A percentile compares a stretch with the other conserved stretches of the same genome.
Evolutionary conservation across 2,888 invertebrate genomes (phyloP).

Genomic region (Acanthoscelides obtectus): DNA sequence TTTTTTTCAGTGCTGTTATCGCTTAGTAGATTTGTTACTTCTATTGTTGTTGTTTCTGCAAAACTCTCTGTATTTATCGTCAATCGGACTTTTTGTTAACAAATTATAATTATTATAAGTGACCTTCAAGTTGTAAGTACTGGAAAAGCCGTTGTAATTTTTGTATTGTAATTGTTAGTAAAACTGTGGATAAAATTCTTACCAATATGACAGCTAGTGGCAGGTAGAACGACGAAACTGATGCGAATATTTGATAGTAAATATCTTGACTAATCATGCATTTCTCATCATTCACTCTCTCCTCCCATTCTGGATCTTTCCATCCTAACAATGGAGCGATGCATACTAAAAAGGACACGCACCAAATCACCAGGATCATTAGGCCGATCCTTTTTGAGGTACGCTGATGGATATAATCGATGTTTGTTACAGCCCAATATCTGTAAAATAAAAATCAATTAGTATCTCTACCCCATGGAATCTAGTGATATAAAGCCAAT

Average conservation of each 20-base stretch:
- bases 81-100: too few relatives aligned
- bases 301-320: conserved; percentile 64
- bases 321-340: conserved; percentile 84
- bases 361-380: conserved; percentile 83
- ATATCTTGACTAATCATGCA: conserved; percentile 83
- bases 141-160: too few relatives aligned
- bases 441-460: conserved; percentile 13
- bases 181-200: not conserved
- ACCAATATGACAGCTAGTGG: conserved; percentile 76
- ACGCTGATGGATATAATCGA: conserved; percentile 75
- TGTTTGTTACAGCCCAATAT: conserved; percentile 25
- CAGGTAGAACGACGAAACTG: conserved; percentile 85
- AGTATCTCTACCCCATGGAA: too few relatives aligned
- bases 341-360: conserved; percentile 76
- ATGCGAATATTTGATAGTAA: conserved; percentile 83
- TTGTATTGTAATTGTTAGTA: too few relatives aligned
- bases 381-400: conserved; percentile 70
- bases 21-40: too few relatives aligned
- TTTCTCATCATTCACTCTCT: conserved; percentile 59
- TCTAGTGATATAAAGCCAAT: too few relatives aligned
- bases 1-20: too few relatives aligned
- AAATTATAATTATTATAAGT: too few relatives aligned
- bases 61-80: too few relatives aligned
- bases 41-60: too few relatives aligned
- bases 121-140: too few relatives aligned